Conservation (phyloP, 2,888 invertebrate genomes). For the Myathropa florea region DNA sequence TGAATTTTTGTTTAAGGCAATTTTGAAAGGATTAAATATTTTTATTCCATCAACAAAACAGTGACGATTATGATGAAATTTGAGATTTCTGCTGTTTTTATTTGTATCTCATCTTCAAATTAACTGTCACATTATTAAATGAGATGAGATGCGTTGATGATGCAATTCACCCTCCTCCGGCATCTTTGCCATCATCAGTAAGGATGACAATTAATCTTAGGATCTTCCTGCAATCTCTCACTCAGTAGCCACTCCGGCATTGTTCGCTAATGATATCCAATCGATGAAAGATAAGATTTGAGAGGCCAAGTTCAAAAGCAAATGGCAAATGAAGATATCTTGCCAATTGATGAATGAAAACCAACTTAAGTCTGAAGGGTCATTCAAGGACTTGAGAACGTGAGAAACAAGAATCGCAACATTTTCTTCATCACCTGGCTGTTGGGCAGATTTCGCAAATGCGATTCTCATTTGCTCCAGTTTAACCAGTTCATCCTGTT, state of each 20-base stretch:
- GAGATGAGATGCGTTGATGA: constrained; percentile 5
- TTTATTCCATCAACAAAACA: constrained; percentile 36
- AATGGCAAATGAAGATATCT: neutral
- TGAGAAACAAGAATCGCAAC: neutral
- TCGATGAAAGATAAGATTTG: constrained; percentile 13
- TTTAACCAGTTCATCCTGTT: constrained; percentile 56
- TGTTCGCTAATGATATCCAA: neutral
- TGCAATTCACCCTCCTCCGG: neutral
- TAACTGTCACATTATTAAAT: constrained; percentile 15
- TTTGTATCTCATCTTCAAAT: neutral
- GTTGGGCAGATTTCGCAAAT: constrained; percentile 5
- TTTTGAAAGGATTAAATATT: constrained; percentile 37
- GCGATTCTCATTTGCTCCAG: constrained; percentile 11
- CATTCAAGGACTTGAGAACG: neutral
- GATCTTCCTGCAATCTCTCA: neutral
- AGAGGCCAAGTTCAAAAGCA: neutral
- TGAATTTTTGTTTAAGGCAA: constrained; percentile 6
- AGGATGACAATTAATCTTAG: neutral
- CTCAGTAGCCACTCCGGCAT: neutral
- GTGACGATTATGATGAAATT: constrained; percentile 46
- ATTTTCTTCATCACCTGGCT: neutral
- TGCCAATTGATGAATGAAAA: neutral
- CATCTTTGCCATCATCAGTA: neutral
- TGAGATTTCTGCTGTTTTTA: constrained; percentile 45
- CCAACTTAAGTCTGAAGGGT: neutral